Conservation (phyloP, 1,140 invertebrate species). For the Pseudomyrmex flavicornis region DNA sequence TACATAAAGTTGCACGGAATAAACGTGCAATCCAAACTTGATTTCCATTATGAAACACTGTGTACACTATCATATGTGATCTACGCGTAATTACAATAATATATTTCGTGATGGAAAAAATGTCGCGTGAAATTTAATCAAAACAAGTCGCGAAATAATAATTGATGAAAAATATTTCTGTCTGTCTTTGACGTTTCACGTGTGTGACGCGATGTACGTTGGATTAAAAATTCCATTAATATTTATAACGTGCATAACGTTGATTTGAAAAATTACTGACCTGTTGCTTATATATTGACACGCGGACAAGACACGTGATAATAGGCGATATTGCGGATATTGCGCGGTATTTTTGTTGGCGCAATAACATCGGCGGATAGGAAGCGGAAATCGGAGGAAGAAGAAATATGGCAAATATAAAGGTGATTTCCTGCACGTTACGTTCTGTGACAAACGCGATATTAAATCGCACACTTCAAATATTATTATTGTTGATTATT, state of each 20-base stretch:
- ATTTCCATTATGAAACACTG: not conserved
- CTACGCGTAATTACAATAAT: not conserved
- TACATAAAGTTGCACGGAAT: slow-evolving; percentile 5
- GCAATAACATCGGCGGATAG: not conserved
- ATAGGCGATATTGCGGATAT: slow-evolving; percentile 26
- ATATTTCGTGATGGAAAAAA: not conserved
- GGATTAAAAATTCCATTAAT: slow-evolving; percentile 38
- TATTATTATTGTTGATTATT: slow-evolving; percentile 7
- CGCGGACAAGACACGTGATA: not conserved
- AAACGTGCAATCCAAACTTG: not conserved
- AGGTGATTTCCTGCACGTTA: slow-evolving; percentile 6
- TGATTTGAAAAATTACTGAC: slow-evolving; percentile 45
- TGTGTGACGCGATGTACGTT: not conserved
- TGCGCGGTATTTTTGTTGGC: slow-evolving; percentile 28
- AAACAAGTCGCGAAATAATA: slow-evolving; percentile 2
- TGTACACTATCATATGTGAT: not conserved
- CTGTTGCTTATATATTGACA: slow-evolving; percentile 45
- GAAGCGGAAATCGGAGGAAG: slow-evolving; percentile 12
- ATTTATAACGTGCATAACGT: slow-evolving; percentile 41
- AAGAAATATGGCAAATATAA: not conserved
- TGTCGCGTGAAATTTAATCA: not conserved
- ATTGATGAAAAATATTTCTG: not conserved
- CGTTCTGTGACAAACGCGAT: not conserved
- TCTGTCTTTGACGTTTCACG: slow-evolving; percentile 1
- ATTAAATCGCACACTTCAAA: slow-evolving; percentile 3